Evolutionary conservation across 1,140 invertebrate species (phyloP), one percentile per base, ranked within the genome.

Genomic region (Zaprionus tsacasi): DNA sequence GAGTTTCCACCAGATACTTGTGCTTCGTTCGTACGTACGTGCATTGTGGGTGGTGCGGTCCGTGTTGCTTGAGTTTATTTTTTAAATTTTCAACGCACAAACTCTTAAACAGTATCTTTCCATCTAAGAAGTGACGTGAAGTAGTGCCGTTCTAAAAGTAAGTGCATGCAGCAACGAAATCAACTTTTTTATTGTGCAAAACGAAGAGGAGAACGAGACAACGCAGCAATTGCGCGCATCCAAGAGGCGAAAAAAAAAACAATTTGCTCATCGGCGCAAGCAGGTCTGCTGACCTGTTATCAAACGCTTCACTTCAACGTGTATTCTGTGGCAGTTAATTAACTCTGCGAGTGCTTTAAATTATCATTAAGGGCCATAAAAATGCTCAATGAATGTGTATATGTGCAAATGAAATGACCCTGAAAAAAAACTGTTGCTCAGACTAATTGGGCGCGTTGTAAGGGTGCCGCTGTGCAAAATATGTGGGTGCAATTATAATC

Each of bases 11-110:
- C 79, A 81, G 70, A 81, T 54, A 78, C 64, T 79, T 76, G 70
- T 66, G 76, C 74, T 72, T 55, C 59, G 74, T 72, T 69, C 43
- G 75, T 74, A 45, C 54, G 78, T 78, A 58, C 66, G 71, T 70
- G 70, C 58, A 77, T 81, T 78, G 83, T 86, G 83, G 86, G 85
- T 89, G 86, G 85, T 79, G 85, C 83, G 81, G 85, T 85, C 70
- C 64, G 79, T 64, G 76, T 78, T 78, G 85, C 72, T 78, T 78
- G 40, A 77, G 59, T 85, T 89, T 81, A 81, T 64, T 67, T 67
- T 71, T 75, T 54, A 59, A 48, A 81, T 63, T 59, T 52, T 59
- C 15, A 81, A 76, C 77, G 71, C 79, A 79, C 82, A 79, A 78
- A 66, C 54, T 76, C 21, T 65, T 33, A 66, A 78, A 38, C 40